Base-by-base conservation (phyloP, 2,888 invertebrate species). In the Cataglyphis altisquamis region DNA sequence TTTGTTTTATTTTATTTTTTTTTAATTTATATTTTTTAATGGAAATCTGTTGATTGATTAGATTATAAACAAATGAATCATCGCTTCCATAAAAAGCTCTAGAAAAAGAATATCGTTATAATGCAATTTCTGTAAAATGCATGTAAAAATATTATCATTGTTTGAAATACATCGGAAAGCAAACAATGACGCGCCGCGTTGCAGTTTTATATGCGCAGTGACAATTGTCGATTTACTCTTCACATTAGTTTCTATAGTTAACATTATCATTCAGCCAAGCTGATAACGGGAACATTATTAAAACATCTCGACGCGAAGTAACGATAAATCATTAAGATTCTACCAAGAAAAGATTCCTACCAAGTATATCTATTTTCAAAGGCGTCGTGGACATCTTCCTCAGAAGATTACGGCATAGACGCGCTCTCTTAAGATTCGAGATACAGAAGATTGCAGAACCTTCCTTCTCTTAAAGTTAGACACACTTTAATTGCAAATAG, bases 351-450 rank as follows among this genome's bases (percentile, higher is more conserved):
- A 55, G 12, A 57, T 67, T 18, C 90, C 57, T 90, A 92, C 92
- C 91, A 62, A 89, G 84, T 39, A 87, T 86, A 73, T 91, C 91
- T 78, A 90, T 85, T 84, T 88, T 91, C 52, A 93, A 89, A 74
- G 92, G 91, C 41, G 89, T 90, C 84, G 92, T 91, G 86, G 92
- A 84, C 92, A 93, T 90, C 63, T 84, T 91, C 67, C 60, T 84
- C 39, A 48, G 75, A 78, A 68, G 48, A 55, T 41, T 39, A 36
- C 62, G 21, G 68, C 83, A 86, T 83, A 82, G 39, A 75, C 39
- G 36, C n/a, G 45, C 82, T 80, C 73, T 12, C 60, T 78, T 8
- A 0, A 18, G 5, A 77, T 18, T 74, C 45, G 32, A 10, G 9
- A 39, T 41, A 41, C 15, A n/a, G 29, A 8, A 60, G 1, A 15